Base-by-base conservation (phyloP, 2,888 invertebrate genomes). In the Drosophila aldrichi region DNA sequence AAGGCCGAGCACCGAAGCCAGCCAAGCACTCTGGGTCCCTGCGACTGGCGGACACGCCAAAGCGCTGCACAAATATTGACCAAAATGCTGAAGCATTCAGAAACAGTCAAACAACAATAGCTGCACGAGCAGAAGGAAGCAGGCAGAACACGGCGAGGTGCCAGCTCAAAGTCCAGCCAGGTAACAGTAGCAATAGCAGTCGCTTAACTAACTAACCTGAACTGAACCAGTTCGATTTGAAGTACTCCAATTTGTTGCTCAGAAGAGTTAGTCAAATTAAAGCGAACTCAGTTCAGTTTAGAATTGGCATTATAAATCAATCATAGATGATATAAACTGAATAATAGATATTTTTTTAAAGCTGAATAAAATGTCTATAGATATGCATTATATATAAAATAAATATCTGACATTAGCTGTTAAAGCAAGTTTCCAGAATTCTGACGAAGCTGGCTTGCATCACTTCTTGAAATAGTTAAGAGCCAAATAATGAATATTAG, bases 1-100 rank as follows among this genome's bases (percentile, higher is more conserved):
- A 34, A 46, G 54, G 43, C 46, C 52, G 38, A 52, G 52, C 0
- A 38, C 52, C 48, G 41, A 18, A 41, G 43, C 55, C 55, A 56
- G 43, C 25, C 40, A 61, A 43, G 48, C 41, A 38, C 54, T 36
- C 54, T 6, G 29, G n/a, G 14, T 40, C 43, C 49, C 61, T 41
- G 52, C 49, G 51, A 57, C 64, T 41, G 63, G 65, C 49, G 46
- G 32, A 62, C 68, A 70, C 66, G 67, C 77, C 71, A 84, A 84
- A 84, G 81, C 81, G 71, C 74, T 79, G 77, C 73, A 70, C 81
- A 85, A 85, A 87, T 85, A 87, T 85, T 87, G 82, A 81, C 82
- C 84, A 72, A 82, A 82, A 82, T 77, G 79, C 77, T 74, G 56
- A 77, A 77, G 79, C 74, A 80, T 79, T 82, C 80, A 73, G 66